Conservation (phyloP, 2,113 vertebrate species). For the Tupaia tana region DNA sequence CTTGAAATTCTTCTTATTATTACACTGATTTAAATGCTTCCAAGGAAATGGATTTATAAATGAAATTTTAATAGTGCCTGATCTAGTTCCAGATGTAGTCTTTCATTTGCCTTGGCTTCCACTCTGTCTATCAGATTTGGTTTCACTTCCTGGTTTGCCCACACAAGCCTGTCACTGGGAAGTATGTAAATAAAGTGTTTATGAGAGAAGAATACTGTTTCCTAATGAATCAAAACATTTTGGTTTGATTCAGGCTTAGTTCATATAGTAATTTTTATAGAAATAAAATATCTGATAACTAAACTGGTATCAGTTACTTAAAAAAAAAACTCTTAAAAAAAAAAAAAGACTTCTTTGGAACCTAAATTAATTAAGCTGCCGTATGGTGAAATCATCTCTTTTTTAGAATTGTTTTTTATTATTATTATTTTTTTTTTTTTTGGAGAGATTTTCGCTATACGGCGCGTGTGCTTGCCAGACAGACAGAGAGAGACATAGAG, state of each 20-base stretch:
- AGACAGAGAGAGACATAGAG: no score
- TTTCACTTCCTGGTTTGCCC: slow-evolving; percentile 72
- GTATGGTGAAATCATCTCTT: slow-evolving; percentile 15
- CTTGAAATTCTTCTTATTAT: slow-evolving; percentile 30
- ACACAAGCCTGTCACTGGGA: slow-evolving; percentile 61
- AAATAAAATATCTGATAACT: background rate
- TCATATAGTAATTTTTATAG: slow-evolving; percentile 52
- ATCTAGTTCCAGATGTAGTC: slow-evolving; percentile 38
- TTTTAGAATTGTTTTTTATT: slow-evolving; percentile 50
- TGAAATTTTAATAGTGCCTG: slow-evolving; percentile 54
- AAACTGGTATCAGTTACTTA: background rate
- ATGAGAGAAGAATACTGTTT: slow-evolving; percentile 46
- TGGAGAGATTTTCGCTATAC: no score
- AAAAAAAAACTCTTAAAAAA: background rate
- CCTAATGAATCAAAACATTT: slow-evolving; percentile 29
- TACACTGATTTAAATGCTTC: slow-evolving; percentile 65
- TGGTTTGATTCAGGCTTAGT: slow-evolving; percentile 27
- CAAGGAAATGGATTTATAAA: slow-evolving; percentile 59
- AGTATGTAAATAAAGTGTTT: slow-evolving; percentile 58
- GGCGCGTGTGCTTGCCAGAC: no score
- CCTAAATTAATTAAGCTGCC: slow-evolving; percentile 54
- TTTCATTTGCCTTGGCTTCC: slow-evolving; percentile 28
- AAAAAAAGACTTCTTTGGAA: background rate
- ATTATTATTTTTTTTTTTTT: no score
- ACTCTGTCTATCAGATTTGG: background rate